phyloP scores from a whole-genome alignment of 2,888 invertebrate species.

The Rhimphoctona megacephalus region DNA sequence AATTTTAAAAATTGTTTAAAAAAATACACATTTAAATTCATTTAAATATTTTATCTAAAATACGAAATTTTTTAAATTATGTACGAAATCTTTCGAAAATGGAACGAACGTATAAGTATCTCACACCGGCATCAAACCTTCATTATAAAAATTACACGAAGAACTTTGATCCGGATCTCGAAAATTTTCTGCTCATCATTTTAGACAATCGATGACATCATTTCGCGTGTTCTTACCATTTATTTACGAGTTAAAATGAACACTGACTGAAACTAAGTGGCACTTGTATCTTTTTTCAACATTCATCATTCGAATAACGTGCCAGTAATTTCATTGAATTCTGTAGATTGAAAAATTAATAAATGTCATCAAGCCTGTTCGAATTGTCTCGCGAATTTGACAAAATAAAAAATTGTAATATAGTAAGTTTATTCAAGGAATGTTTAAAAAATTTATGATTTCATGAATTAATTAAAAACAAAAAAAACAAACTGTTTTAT shows the following conservation, averaged over 20 bases:
- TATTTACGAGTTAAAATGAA: not conserved
- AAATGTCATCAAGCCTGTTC: not conserved
- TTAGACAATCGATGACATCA: constrained; percentile 28
- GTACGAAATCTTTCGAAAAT: not conserved
- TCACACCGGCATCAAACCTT: not conserved
- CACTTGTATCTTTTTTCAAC: not conserved
- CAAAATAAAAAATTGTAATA: not conserved
- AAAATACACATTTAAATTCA: not conserved
- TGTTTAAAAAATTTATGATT: not conserved
- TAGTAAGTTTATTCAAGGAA: not conserved
- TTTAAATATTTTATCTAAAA: not conserved
- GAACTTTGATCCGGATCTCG: constrained; percentile 31
- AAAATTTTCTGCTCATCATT: constrained; percentile 30
- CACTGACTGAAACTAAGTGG: not conserved
- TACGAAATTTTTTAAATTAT: not conserved
- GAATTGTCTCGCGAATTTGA: not conserved
- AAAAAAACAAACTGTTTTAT: not conserved
- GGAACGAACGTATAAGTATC: not conserved
- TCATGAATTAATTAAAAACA: not conserved
- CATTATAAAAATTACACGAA: constrained; percentile 11
- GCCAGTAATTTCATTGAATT: not conserved
- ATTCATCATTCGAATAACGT: not conserved
- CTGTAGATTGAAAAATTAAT: not conserved
- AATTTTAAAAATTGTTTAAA: not conserved
- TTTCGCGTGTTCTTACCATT: not conserved